phyloP scores from a whole-genome alignment of 2,113 vertebrate species.

The Parus major region DNA sequence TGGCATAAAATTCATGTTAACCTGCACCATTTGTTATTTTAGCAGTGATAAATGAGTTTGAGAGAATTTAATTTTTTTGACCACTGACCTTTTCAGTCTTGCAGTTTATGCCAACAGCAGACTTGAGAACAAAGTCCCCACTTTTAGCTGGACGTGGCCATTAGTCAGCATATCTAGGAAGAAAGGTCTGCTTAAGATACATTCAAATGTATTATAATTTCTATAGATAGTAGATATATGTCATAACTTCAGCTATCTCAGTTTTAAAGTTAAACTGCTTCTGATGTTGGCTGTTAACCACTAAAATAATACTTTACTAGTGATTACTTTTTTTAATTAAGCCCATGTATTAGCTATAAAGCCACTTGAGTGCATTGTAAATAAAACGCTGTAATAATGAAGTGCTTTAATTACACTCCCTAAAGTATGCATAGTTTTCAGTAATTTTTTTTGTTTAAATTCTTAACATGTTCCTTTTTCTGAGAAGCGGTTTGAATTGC shows the following conservation, averaged over 20 bases:
- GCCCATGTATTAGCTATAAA: constrained; percentile 72
- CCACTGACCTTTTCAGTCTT: constrained; percentile 31
- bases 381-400: constrained; percentile 74
- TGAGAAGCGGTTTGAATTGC: constrained; percentile 60
- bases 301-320: constrained; percentile 73
- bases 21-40: constrained; percentile 18
- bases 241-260: constrained; percentile 52
- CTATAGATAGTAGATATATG: constrained; percentile 41
- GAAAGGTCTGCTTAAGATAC: constrained; percentile 51
- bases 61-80: constrained; percentile 39
- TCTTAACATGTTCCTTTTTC: constrained; percentile 63
- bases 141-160: not conserved
- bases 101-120: constrained; percentile 8
- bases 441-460: constrained; percentile 73
- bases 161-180: constrained; percentile 36
- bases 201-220: constrained; percentile 57
- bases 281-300: constrained; percentile 61
- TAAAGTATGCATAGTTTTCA: constrained; percentile 66
- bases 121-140: not conserved
- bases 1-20: constrained; percentile 11
- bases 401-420: constrained; percentile 70
- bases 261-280: constrained; percentile 63
- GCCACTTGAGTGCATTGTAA: constrained; percentile 73
- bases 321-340: constrained; percentile 78
- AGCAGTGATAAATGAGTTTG: constrained; percentile 27